phyloP scores from a whole-genome alignment of 1,140 invertebrate genomes.

The Drosophila kanapiae region DNA sequence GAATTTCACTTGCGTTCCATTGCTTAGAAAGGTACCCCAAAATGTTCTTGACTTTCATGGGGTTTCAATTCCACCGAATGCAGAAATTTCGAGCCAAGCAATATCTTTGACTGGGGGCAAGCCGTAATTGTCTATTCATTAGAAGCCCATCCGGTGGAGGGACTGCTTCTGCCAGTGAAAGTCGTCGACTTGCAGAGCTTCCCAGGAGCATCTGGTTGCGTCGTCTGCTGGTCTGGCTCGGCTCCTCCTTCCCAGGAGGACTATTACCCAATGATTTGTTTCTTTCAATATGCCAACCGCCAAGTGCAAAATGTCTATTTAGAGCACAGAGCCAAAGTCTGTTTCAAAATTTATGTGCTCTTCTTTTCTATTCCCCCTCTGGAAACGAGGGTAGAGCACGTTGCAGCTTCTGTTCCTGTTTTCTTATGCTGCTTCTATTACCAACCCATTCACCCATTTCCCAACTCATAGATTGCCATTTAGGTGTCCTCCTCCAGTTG shows the following conservation, averaged over 20 bases:
- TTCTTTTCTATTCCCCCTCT: slow-evolving; percentile 1
- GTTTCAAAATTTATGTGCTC: slow-evolving; percentile 54
- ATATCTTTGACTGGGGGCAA: background rate
- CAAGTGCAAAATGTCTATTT: slow-evolving; percentile 49
- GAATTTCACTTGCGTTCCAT: background rate
- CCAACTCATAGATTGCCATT: slow-evolving; percentile 4
- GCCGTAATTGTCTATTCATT: slow-evolving; percentile 36
- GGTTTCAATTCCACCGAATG: slow-evolving; percentile 18
- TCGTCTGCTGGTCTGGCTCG: background rate
- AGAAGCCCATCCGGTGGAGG: slow-evolving; percentile 5
- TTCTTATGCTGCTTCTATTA: background rate
- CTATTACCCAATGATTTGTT: slow-evolving; percentile 63
- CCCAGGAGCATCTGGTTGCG: slow-evolving; percentile 22
- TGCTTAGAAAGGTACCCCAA: background rate
- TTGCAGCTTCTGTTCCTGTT: slow-evolving; percentile 1
- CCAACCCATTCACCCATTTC: background rate
- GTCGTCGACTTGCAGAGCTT: slow-evolving; percentile 16
- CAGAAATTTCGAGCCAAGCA: background rate
- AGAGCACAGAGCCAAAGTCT: slow-evolving; percentile 20
- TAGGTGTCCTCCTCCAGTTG: slow-evolving; percentile 8
- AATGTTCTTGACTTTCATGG: background rate
- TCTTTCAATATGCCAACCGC: slow-evolving; percentile 55
- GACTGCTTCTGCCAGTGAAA: background rate
- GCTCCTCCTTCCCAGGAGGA: slow-evolving; percentile 9
- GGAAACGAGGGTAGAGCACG: slow-evolving; percentile 9